These are phyloP conservation scores for Bufo bufo DNA, from an alignment of 2,113 vertebrate species.

Conservation along the genomic window DNA sequence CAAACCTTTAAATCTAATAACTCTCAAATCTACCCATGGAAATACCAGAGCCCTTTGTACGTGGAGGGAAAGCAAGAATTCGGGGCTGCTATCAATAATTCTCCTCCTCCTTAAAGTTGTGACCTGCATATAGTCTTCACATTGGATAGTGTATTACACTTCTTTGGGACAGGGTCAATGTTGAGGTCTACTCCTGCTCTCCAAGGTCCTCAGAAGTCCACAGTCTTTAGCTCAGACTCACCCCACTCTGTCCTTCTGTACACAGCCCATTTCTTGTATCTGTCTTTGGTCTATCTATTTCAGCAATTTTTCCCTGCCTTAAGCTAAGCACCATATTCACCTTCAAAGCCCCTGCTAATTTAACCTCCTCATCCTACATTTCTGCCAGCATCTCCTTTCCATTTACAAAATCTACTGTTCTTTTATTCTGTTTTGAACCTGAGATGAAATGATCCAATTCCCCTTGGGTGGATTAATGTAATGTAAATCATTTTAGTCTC, in stretches of 20 bases:
- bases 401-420: neutral
- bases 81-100: neutral
- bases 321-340: neutral
- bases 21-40: neutral
- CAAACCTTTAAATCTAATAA: neutral
- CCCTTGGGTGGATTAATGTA: constrained; percentile 8
- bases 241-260: neutral
- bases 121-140: neutral
- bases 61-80: neutral
- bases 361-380: neutral
- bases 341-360: neutral
- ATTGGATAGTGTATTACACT: neutral
- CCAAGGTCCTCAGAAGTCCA: neutral
- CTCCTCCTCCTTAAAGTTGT: neutral
- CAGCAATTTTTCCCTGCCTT: neutral
- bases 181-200: neutral
- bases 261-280: neutral
- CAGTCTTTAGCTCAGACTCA: neutral
- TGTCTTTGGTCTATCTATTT: neutral
- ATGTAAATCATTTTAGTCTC: constrained; percentile 34
- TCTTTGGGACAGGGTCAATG: neutral
- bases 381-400: neutral
- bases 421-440: neutral
- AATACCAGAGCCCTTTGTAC: neutral
- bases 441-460: neutral